Evolutionary conservation across 2,888 invertebrate species (phyloP), one percentile per base, ranked within the genome.

Genomic region (Prosopocoilus inquinatus): DNA sequence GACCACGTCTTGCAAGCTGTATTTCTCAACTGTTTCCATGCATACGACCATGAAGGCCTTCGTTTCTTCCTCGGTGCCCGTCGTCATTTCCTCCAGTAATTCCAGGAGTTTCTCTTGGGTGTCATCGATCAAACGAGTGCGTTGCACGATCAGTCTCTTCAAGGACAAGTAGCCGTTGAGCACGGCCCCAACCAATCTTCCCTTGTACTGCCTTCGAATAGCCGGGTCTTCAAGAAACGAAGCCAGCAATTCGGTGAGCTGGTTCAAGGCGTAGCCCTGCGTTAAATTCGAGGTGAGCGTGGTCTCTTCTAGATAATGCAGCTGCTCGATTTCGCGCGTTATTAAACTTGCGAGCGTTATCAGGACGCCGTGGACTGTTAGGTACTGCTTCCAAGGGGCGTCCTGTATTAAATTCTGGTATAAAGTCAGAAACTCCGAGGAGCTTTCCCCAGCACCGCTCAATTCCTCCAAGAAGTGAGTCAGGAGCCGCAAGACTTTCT

Each of bases 21-120:
- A 92, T 70, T 93, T 94, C 72, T 93, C 89, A 1, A 97, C 92
- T 0, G 97, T 96, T 76, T 96, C 92, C 15, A 98, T 94, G 73
- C 97, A 95, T 20, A 97, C 93, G 9, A 93, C 89, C 96, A 98
- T 98, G 73, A 98, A 98, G 58, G 95, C 93, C 46, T 92, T 91
- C 0, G 96, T 96, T 78, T 98, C 98, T 38, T 92, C 89, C 76
- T 96, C 96, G 0, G 95, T 97, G 7, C 95, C 93, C 8, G 90
- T 91, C 0, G 96, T 97, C 90, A 97, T 94, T 76, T 96, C 95
- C 77, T 97, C 96, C 11, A 97, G 81, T 67, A 96, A 82, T 71
- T 94, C 94, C 8, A 97, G 80, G 41, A 97, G 81, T 70, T 94
- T 95, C 76, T 95, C 95, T 78, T 97, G 96, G 3, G 97, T 96